Conservation (phyloP, 2,888 invertebrate species). For the Drosophila picticornis region DNA sequence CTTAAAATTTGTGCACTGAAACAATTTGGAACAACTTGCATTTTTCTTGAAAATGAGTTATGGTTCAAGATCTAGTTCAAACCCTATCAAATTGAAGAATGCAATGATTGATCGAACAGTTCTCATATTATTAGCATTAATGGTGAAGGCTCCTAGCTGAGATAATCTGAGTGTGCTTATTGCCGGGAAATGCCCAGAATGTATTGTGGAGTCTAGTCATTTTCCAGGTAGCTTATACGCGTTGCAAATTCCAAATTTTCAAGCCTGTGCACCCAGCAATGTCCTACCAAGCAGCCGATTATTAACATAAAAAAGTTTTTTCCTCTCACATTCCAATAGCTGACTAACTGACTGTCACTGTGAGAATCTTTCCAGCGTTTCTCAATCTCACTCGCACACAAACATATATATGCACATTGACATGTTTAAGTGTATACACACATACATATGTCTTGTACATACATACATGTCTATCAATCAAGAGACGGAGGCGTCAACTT, state of each 20-base stretch:
- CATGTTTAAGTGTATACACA: background rate
- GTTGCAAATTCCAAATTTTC: background rate
- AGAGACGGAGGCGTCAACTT: constrained; percentile 37
- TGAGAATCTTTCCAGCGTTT: background rate
- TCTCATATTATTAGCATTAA: background rate
- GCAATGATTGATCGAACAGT: background rate
- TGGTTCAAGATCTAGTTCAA: background rate
- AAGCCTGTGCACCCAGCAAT: background rate
- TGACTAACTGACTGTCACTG: background rate
- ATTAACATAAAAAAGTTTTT: background rate
- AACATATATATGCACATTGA: constrained; percentile 2
- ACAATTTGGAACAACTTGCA: background rate
- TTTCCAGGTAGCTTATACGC: background rate
- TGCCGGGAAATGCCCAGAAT: background rate
- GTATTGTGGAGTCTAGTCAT: background rate
- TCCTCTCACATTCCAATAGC: background rate
- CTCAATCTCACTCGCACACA: background rate
- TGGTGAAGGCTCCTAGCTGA: background rate
- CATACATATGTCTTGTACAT: background rate
- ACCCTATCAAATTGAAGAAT: background rate
- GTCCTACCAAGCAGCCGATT: background rate
- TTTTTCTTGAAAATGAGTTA: background rate
- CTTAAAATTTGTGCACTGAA: too few relatives aligned
- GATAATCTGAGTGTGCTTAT: background rate
- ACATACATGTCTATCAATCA: constrained; percentile 7